Conservation (phyloP, 2,113 vertebrate genomes). For the Octodon degus region DNA sequence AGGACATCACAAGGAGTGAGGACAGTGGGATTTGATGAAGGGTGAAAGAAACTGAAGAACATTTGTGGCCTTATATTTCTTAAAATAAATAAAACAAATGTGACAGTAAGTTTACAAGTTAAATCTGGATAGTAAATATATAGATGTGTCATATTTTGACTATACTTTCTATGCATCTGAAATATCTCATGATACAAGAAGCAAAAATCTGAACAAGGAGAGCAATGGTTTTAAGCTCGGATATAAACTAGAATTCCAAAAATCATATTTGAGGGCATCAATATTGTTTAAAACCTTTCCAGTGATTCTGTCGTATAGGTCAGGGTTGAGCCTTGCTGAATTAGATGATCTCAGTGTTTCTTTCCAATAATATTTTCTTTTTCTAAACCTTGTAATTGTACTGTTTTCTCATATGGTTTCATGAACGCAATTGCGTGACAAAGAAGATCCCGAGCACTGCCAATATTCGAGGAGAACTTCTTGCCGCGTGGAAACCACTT, state of each 20-base stretch:
- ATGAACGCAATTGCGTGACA: neutral
- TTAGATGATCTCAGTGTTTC: neutral
- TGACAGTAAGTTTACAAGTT: neutral
- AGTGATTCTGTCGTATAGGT: neutral
- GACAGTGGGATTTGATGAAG: neutral
- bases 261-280: neutral
- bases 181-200: neutral
- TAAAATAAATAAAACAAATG: conserved; percentile 15
- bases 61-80: neutral
- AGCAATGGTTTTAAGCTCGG: neutral
- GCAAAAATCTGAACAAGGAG: neutral
- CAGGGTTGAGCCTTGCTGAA: neutral
- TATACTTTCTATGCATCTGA: conserved; percentile 13
- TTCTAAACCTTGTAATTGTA: conserved; percentile 5
- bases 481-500: neutral
- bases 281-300: neutral
- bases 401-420: neutral
- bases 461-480: neutral
- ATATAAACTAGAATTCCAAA: neutral
- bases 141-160: conserved; percentile 2
- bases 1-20: neutral
- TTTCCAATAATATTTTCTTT: conserved; percentile 14
- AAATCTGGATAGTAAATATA: neutral
- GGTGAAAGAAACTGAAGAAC: neutral
- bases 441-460: neutral